Base-by-base conservation (phyloP, 2,113 vertebrate species). In the Halcyon malimbica region DNA sequence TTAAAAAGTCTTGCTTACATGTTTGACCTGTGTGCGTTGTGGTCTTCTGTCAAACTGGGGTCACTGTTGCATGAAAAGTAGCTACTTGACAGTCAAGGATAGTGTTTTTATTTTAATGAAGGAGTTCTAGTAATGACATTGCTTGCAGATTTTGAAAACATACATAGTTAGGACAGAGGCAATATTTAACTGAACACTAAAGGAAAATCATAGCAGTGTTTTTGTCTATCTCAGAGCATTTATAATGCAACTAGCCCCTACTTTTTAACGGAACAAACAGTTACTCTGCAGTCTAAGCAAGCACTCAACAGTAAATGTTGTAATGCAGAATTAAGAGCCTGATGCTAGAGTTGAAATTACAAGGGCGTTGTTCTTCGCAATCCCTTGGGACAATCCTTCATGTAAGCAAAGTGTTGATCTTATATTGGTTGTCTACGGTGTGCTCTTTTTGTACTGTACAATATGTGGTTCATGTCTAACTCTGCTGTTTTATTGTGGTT, bases 331-430 rank as follows among this genome's bases (percentile, higher is more conserved):
- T 78, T 96, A 95, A 96, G 97, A 98, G 96, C 96, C 97, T 98
- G 96, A 96, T 97, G 98, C 96, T 97, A 97, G 97, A 98, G 97
- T 96, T 95, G 97, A 98, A 97, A 98, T 96, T 96, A 97, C 97
- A 97, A 98, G 98, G 98, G 97, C 78, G 64, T 95, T 96, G 96
- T 90, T 89, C 78, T 93, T 42, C 11, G 87, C 97, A 95, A 90
- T 65, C 97, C 98, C 98, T 99, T 97, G 98, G 98, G 99, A 99
- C 99, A 99, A 99, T 99, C 99, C 97, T 99, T 97, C 98, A 85
- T 96, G 98, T 98, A 97, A 98, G 98, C 98, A 97, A 98, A 98
- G 97, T 98, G 97, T 98, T 97, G 98, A 97, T 98, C 97, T 98
- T 97, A 96, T 95, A 97, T 97, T 96, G 98, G 97, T 98, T 98